These are phyloP conservation scores for Caenorhabditis sp. DNA, from an alignment of 2,888 invertebrate species.

Conservation along the genomic window DNA sequence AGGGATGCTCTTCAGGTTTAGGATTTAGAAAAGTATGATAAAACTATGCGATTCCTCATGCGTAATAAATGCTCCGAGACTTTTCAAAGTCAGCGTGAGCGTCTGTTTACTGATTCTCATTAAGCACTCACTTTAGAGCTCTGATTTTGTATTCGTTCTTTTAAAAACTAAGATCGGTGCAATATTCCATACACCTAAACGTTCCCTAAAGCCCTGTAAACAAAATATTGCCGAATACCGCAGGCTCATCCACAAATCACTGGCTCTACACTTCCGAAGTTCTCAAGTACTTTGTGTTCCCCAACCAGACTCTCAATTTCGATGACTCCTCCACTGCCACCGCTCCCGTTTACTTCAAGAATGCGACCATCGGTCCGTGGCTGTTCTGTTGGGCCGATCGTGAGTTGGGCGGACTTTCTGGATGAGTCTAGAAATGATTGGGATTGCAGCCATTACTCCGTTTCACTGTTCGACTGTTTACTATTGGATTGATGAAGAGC, in stretches of 20 bases:
- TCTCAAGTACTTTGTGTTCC: slow-evolving; percentile 76
- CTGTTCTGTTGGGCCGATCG: slow-evolving; percentile 78
- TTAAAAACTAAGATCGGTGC: too few species aligned
- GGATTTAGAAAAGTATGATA: too few species aligned
- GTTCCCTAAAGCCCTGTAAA: too few species aligned
- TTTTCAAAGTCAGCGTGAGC: too few species aligned
- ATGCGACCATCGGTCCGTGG: slow-evolving; percentile 79
- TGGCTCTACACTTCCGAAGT: slow-evolving; percentile 79
- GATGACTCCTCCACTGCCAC: slow-evolving; percentile 61
- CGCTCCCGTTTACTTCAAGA: slow-evolving; percentile 71
- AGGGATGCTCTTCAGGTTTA: not conserved
- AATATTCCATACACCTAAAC: too few species aligned
- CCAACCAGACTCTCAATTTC: slow-evolving; percentile 69
- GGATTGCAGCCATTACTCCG: slow-evolving; percentile 68
- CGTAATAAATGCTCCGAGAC: too few species aligned
- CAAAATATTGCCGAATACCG: too few species aligned
- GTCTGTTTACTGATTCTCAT: too few species aligned
- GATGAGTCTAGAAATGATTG: not conserved
- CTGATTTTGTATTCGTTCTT: too few species aligned
- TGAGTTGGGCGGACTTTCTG: slow-evolving; percentile 63
- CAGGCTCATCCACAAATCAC: slow-evolving; percentile 75
- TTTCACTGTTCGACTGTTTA: slow-evolving; percentile 72
- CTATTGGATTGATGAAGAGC: slow-evolving; percentile 74
- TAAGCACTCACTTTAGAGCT: too few species aligned
- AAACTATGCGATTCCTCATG: too few species aligned